phyloP scores from a whole-genome alignment of 2,113 vertebrate species.

The Rattus rattus region DNA sequence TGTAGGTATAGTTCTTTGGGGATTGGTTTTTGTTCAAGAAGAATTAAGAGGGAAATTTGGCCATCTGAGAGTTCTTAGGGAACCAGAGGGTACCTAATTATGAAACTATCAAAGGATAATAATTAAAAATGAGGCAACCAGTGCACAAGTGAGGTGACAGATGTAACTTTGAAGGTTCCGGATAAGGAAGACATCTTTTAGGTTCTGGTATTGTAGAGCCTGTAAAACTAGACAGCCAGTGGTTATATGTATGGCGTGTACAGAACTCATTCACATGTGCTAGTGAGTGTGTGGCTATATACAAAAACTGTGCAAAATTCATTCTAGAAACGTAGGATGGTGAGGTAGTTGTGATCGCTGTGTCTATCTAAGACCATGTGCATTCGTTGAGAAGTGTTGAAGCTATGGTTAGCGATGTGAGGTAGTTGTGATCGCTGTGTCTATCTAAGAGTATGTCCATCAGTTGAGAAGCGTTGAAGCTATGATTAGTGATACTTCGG shows the following conservation, averaged over 20 bases:
- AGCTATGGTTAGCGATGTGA: not conserved
- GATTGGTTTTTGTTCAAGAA: not conserved
- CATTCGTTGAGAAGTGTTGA: not conserved
- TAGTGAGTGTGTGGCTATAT: too few relatives aligned
- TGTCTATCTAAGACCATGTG: not conserved
- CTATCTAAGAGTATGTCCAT: not conserved
- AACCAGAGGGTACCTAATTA: not conserved
- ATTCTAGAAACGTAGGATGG: not conserved
- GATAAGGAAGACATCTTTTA: not conserved
- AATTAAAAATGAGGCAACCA: not conserved
- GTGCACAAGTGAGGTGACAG: not conserved
- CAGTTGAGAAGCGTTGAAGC: not conserved
- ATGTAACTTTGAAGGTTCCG: not conserved
- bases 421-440: not conserved
- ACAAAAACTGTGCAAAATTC: not conserved
- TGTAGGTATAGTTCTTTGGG: not conserved
- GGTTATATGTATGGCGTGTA: not conserved
- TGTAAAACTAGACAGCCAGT: not conserved
- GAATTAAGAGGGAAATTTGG: not conserved
- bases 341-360: not conserved
- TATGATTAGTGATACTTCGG: not conserved
- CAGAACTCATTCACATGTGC: not conserved
- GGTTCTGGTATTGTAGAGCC: not conserved
- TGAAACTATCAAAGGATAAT: not conserved
- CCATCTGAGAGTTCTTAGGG: slow-evolving; percentile 6